A percentile compares a stretch with the other conserved stretches of the same genome.
These are phyloP conservation scores for Megaleporinus macrocephalus DNA, from an alignment of 2,113 vertebrate genomes.

Conservation along the genomic window DNA sequence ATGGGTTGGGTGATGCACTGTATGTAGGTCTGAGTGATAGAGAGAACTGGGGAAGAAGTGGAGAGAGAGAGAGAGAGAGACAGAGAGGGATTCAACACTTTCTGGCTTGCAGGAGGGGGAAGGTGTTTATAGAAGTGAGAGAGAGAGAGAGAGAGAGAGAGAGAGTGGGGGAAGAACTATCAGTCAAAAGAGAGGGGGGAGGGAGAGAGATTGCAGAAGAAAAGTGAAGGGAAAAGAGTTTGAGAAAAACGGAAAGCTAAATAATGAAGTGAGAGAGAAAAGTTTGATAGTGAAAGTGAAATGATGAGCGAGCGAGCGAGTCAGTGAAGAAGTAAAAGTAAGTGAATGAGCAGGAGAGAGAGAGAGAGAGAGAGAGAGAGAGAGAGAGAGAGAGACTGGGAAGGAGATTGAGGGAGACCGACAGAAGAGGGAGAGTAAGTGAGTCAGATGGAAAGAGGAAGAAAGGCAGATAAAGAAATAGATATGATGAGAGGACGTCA, in stretches of 20 bases:
- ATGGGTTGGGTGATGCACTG: neutral
- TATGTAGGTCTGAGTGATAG: neutral
- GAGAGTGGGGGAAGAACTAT: neutral
- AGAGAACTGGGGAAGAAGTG: neutral
- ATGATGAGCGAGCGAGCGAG: neutral
- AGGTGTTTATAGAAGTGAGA: constrained; percentile 12
- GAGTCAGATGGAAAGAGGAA: neutral
- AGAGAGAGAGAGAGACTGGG: neutral
- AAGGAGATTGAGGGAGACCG: neutral
- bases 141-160: neutral
- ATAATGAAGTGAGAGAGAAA: no score
- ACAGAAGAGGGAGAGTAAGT: constrained; percentile 7
- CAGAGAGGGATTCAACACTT: neutral
- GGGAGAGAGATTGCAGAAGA: no score
- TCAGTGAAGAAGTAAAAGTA: neutral
- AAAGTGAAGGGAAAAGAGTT: neutral
- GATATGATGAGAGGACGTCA: constrained; percentile 48
- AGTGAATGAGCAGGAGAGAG: neutral
- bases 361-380: neutral
- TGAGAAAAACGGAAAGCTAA: neutral
- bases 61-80: neutral
- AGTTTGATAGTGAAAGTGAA: neutral
- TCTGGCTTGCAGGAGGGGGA: neutral
- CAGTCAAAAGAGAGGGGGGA: neutral
- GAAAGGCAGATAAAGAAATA: neutral